A percentile compares a stretch with the other conserved stretches of the same genome.
phyloP scores from a whole-genome alignment of 2,113 vertebrate genomes.

The Odontesthes bonariensis region DNA sequence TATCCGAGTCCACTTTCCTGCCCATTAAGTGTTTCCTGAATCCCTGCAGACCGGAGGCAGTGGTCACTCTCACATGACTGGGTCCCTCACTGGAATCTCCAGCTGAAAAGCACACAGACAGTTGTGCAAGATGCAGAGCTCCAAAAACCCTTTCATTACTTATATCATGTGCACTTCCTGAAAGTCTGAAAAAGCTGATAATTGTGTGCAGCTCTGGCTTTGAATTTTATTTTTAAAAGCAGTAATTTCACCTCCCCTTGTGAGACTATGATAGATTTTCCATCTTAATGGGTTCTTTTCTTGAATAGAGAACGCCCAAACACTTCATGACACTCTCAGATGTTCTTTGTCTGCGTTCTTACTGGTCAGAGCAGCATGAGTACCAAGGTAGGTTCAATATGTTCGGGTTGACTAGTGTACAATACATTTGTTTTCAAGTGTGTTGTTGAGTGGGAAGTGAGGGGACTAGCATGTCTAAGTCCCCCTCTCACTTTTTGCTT shows the following conservation, averaged over 20 bases:
- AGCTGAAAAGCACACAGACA: conserved; percentile 25
- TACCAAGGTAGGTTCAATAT: not conserved
- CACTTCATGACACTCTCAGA: too few relatives aligned
- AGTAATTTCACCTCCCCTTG: too few relatives aligned
- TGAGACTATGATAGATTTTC: too few relatives aligned
- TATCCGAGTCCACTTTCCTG: conserved; percentile 80
- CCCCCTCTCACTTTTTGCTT: too few relatives aligned
- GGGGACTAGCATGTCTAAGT: too few relatives aligned
- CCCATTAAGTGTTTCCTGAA: conserved; percentile 80
- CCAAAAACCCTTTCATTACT: not conserved
- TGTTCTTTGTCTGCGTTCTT: too few relatives aligned
- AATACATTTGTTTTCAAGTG: not conserved
- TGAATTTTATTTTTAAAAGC: not conserved
- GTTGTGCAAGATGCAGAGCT: not conserved
- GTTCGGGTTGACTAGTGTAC: not conserved
- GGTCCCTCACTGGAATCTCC: conserved; percentile 60
- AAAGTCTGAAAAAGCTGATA: not conserved
- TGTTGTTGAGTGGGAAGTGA: too few relatives aligned
- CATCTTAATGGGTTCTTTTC: too few relatives aligned
- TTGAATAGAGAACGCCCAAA: too few relatives aligned
- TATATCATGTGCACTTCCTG: not conserved
- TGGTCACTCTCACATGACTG: conserved; percentile 30
- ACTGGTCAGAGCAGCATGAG: not conserved
- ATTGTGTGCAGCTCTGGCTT: not conserved
- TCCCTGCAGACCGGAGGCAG: conserved; percentile 63